phyloP scores from a whole-genome alignment of 2,113 vertebrate genomes.

The Meriones unguiculatus region DNA sequence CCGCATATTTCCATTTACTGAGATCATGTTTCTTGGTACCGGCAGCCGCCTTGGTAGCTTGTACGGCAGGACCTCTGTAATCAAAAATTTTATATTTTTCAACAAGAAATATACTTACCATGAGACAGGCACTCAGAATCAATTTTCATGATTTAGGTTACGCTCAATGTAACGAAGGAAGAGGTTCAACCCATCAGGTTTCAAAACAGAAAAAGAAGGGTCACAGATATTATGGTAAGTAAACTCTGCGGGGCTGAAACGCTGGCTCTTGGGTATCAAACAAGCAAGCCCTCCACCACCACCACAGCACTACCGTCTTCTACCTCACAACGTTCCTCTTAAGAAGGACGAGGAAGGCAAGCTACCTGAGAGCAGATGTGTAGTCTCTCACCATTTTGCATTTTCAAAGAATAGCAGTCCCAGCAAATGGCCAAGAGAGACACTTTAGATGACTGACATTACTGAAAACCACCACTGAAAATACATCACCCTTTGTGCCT shows the following conservation, averaged over 20 bases:
- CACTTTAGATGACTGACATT: neutral
- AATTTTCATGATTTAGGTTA: neutral
- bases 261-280: neutral
- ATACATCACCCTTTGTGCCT: neutral
- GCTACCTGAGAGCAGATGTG: neutral
- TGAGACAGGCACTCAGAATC: slow-evolving; percentile 23
- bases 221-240: slow-evolving; percentile 1
- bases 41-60: slow-evolving; percentile 94
- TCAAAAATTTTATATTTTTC: slow-evolving; percentile 59
- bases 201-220: slow-evolving; percentile 6
- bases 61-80: slow-evolving; percentile 92
- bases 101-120: slow-evolving; percentile 60
- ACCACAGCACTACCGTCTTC: neutral
- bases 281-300: neutral
- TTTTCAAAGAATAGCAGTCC: slow-evolving; percentile 8
- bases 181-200: slow-evolving; percentile 33
- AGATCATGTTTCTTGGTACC: slow-evolving; percentile 95
- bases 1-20: slow-evolving; percentile 99
- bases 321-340: neutral
- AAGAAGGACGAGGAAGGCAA: neutral
- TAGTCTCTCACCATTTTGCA: neutral
- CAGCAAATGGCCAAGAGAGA: neutral
- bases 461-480: neutral
- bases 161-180: neutral
- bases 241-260: slow-evolving; percentile 19